phyloP scores from a whole-genome alignment of 2,888 invertebrate genomes.

The Rhimphoctona megacephalus region DNA sequence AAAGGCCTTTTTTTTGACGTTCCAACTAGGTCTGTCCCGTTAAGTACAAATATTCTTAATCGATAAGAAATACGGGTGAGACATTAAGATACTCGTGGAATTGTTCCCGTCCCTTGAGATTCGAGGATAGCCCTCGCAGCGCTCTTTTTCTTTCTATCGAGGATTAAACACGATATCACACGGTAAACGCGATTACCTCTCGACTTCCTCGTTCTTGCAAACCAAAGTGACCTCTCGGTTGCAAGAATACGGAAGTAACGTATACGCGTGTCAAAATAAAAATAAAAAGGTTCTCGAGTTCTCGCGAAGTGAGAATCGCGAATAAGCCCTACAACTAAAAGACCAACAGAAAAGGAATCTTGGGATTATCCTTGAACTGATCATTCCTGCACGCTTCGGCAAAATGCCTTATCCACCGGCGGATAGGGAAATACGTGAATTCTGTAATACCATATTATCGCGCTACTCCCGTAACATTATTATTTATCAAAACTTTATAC shows the following conservation, averaged over 20 bases:
- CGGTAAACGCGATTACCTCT: constrained; percentile 43
- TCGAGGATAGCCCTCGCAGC: constrained; percentile 23
- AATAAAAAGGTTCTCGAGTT: constrained; percentile 18
- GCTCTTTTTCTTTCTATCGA: constrained; percentile 30
- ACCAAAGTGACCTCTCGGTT: constrained; percentile 23
- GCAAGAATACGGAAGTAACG: constrained; percentile 57
- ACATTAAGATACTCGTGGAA: constrained; percentile 23
- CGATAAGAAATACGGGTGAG: neutral
- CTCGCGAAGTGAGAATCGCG: constrained; percentile 17
- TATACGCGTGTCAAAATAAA: constrained; percentile 3
- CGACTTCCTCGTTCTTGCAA: constrained; percentile 61
- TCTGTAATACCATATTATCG: constrained; percentile 43
- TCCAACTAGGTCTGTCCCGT: too few relatives aligned
- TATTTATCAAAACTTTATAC: constrained; percentile 1
- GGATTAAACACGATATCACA: constrained; percentile 56
- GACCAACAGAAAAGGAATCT: constrained; percentile 10
- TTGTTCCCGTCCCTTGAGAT: constrained; percentile 29
- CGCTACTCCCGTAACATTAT: constrained; percentile 18
- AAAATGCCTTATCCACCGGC: constrained; percentile 11
- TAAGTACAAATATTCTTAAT: neutral
- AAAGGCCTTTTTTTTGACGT: too few relatives aligned
- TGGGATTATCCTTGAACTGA: constrained; percentile 62
- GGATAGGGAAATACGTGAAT: constrained; percentile 52
- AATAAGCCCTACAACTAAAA: constrained; percentile 23
- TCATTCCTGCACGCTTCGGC: constrained; percentile 55